A percentile compares a stretch with the other conserved stretches of the same genome.
Evolutionary conservation across 2,113 vertebrate genomes (phyloP).

Genomic region (Rhabdornis inornatus): DNA sequence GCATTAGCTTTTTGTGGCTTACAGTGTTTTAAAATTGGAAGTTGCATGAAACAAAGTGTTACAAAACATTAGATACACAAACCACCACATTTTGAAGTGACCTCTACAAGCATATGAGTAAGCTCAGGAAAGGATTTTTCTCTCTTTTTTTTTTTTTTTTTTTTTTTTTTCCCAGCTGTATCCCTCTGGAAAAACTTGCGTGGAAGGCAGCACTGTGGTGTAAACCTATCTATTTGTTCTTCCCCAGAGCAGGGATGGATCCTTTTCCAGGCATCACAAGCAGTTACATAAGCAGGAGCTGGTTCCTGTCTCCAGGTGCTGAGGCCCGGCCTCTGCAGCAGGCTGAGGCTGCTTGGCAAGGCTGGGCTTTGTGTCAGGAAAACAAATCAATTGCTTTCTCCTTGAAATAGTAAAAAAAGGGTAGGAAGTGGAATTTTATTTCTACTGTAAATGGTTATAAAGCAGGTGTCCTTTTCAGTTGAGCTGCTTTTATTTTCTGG

Average conservation of each 20-base stretch:
- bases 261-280: neutral
- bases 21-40: neutral
- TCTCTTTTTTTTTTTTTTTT: neutral
- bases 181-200: conserved; percentile 7
- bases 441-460: neutral
- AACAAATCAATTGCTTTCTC: neutral
- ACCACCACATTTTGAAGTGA: neutral
- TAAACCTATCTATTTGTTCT: conserved; percentile 5
- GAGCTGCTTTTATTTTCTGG: neutral
- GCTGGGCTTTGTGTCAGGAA: neutral
- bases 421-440: neutral
- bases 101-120: neutral
- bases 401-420: neutral
- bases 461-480: neutral
- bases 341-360: neutral
- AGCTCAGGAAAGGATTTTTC: neutral
- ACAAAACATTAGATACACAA: neutral
- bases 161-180: neutral
- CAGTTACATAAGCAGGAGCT: neutral
- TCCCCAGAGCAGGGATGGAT: neutral
- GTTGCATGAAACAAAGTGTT: neutral
- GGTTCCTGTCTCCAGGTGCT: neutral
- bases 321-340: neutral
- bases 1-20: neutral
- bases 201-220: neutral